A percentile compares a stretch with the other conserved stretches of the same genome.
Conservation (phyloP, 2,797 vertebrate species). For the Leptatherina wallacei region DNA sequence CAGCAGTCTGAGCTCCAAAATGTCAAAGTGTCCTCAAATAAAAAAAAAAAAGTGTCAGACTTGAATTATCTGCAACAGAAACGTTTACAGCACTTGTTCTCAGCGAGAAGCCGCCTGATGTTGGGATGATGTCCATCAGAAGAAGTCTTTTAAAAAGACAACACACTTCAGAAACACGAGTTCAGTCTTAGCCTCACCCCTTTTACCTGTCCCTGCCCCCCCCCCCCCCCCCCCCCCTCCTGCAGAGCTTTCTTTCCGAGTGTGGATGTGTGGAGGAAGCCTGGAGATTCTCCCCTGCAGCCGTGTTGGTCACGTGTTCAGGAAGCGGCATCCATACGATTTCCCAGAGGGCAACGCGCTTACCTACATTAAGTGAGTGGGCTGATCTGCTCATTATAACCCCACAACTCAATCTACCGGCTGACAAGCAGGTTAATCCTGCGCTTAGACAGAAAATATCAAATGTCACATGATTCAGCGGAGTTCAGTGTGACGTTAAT, state of each 20-base stretch:
- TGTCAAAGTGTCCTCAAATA: conserved; percentile 40
- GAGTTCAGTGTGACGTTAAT: conserved; percentile 9
- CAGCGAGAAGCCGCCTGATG: too few species aligned
- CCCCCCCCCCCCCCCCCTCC: conserved; percentile 1
- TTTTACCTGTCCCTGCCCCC: not conserved
- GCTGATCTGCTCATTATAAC: not conserved
- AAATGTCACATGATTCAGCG: conserved; percentile 23
- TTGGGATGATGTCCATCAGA: not conserved
- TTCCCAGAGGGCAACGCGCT: conserved; percentile 98
- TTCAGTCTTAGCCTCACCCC: too few species aligned
- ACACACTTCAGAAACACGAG: too few species aligned
- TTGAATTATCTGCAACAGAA: conserved; percentile 25
- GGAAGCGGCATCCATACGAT: conserved; percentile 96
- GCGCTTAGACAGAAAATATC: conserved; percentile 2
- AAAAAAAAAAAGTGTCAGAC: not conserved
- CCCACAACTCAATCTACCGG: not conserved
- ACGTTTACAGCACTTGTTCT: conserved; percentile 3
- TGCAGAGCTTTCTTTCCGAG: conserved; percentile 96
- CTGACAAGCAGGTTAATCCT: conserved; percentile 16
- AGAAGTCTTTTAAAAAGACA: not conserved
- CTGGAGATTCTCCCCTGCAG: conserved; percentile 98
- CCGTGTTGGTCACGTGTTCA: conserved; percentile 96
- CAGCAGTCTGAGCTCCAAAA: not conserved
- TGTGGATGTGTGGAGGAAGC: conserved; percentile 98
- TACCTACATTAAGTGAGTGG: conserved; percentile 95